A percentile compares a stretch with the other conserved stretches of the same genome.
Evolutionary conservation across 92 coral and sea anemone species (phyloP).

Genomic region (Palythoa grandis): DNA sequence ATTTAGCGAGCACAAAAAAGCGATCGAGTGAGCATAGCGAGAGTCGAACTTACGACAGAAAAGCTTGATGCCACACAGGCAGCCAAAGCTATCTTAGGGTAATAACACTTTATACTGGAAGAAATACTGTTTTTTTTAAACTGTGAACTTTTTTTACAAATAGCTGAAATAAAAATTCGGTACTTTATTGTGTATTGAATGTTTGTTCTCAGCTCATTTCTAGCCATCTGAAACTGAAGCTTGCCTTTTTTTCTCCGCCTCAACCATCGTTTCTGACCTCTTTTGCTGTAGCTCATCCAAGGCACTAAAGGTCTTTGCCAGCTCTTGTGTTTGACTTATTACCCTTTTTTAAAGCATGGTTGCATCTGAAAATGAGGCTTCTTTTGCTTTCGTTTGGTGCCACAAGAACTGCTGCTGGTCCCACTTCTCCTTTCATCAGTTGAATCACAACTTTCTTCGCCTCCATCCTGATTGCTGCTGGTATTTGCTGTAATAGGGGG

Average conservation of each 20-base stretch:
- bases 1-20: no score
- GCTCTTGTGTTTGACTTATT: conserved; percentile 59
- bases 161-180: no score
- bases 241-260: conserved; percentile 54
- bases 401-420: conserved; percentile 47
- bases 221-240: no score
- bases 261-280: conserved; percentile 38
- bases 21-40: no score
- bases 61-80: no score
- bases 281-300: conserved; percentile 46
- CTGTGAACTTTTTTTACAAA: no score
- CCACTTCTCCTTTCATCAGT: conserved; percentile 18
- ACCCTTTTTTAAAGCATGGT: conserved; percentile 44
- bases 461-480: conserved; percentile 32
- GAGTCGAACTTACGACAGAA: no score
- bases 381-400: conserved; percentile 43
- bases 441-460: conserved; percentile 37
- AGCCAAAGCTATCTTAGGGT: no score
- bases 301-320: conserved; percentile 56
- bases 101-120: no score
- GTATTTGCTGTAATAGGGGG: conserved; percentile 46
- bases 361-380: conserved; percentile 40
- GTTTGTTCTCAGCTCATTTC: conserved; percentile 51
- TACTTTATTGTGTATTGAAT: no score
- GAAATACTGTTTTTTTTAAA: no score